Evolutionary conservation across 2,113 vertebrate species (phyloP).

Genomic region (Excalfactoria chinensis): DNA sequence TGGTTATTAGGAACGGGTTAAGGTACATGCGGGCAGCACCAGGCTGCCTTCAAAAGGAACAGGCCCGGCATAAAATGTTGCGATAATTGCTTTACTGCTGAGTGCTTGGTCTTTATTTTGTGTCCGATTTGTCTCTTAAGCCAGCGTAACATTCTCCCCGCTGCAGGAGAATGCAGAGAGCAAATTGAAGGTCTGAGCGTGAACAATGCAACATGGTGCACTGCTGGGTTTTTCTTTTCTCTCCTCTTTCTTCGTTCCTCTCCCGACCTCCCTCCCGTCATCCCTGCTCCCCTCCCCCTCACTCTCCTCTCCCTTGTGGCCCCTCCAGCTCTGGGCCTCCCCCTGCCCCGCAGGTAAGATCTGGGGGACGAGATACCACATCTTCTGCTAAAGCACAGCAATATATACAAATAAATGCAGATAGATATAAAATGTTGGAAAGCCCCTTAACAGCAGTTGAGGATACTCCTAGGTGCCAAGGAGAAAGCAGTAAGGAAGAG

Average conservation of each 20-base stretch:
- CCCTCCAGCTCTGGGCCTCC: constrained; percentile 38
- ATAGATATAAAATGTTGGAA: background rate
- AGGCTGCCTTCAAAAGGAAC: constrained; percentile 93
- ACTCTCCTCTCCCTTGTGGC: constrained; percentile 69
- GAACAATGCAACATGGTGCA: constrained; percentile 99
- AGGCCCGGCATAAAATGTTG: constrained; percentile 95
- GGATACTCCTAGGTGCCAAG: background rate
- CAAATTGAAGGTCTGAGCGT: constrained; percentile 99
- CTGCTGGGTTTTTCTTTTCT: constrained; percentile 90
- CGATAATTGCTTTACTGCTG: constrained; percentile 99
- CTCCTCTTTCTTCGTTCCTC: constrained; percentile 85
- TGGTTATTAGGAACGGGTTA: constrained; percentile 99
- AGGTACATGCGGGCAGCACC: constrained; percentile 88
- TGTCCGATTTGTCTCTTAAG: constrained; percentile 99
- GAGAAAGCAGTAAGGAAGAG: background rate
- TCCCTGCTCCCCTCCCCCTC: constrained; percentile 76
- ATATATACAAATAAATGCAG: constrained; percentile 5
- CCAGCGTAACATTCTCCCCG: constrained; percentile 99
- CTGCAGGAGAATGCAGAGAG: constrained; percentile 99
- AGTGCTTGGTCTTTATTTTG: constrained; percentile 94
- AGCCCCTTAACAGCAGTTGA: background rate
- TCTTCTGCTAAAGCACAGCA: constrained; percentile 38
- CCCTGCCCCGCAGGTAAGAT: constrained; percentile 51
- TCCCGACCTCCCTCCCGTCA: constrained; percentile 84
- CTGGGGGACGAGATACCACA: background rate